These are phyloP conservation scores for Dryocosmus kuriphilus DNA, from an alignment of 2,888 invertebrate genomes.

Conservation along the genomic window DNA sequence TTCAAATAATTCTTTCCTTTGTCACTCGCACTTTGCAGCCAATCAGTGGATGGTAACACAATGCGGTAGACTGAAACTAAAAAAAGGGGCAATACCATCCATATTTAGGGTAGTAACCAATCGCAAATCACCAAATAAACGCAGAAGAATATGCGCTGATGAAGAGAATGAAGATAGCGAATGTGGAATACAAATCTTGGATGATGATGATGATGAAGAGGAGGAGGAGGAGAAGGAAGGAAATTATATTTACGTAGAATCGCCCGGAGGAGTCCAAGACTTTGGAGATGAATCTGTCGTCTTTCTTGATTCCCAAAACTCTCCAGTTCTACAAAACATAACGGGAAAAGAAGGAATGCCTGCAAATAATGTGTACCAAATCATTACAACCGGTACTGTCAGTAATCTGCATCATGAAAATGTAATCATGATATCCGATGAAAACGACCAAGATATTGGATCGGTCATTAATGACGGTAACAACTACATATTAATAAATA, in stretches of 20 bases:
- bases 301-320: constrained; percentile 24
- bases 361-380: constrained; percentile 33
- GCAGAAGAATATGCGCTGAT: constrained; percentile 55
- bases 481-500: constrained; percentile 47
- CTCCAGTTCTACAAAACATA: constrained; percentile 12
- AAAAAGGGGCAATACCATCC: constrained; percentile 71
- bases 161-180: constrained; percentile 53
- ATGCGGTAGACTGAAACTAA: constrained; percentile 69
- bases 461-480: constrained; percentile 54
- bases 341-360: constrained; percentile 1
- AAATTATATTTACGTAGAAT: constrained; percentile 8
- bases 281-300: constrained; percentile 41
- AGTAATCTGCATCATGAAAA: constrained; percentile 54
- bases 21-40: constrained; percentile 72
- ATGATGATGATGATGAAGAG: constrained; percentile 56
- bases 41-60: constrained; percentile 69
- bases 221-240: constrained; percentile 57
- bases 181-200: constrained; percentile 61
- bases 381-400: constrained; percentile 45
- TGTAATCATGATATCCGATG: constrained; percentile 59
- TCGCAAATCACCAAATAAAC: constrained; percentile 71
- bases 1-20: constrained; percentile 74
- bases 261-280: constrained; percentile 47
- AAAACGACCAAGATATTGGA: constrained; percentile 56
- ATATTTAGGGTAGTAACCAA: constrained; percentile 71